These are phyloP conservation scores for Bathynomus jamesi DNA, from an alignment of 1,140 invertebrate genomes.

Conservation along the genomic window DNA sequence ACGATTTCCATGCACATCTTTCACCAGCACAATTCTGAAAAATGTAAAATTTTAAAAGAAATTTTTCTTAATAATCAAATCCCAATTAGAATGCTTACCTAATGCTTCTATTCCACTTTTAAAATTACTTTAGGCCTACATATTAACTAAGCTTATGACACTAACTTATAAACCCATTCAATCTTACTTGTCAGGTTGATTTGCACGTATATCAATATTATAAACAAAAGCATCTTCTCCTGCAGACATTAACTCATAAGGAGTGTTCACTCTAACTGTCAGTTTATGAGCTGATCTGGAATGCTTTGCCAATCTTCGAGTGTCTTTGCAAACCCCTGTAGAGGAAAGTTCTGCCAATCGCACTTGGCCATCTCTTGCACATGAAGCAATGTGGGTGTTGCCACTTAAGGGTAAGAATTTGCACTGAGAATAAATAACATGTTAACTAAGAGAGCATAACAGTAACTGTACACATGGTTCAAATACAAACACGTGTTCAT, in stretches of 20 bases:
- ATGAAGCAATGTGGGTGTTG: conserved; percentile 74
- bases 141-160: too few relatives aligned
- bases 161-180: too few relatives aligned
- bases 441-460: background rate
- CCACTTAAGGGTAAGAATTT: conserved; percentile 60
- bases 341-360: conserved; percentile 50
- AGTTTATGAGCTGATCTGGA: conserved; percentile 68
- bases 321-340: conserved; percentile 48
- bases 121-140: too few relatives aligned
- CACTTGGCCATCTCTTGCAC: conserved; percentile 81
- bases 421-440: conserved; percentile 44
- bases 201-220: conserved; percentile 68
- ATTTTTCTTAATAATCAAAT: too few relatives aligned
- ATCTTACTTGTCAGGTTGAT: conserved; percentile 52
- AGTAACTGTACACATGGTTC: too few relatives aligned
- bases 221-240: conserved; percentile 79
- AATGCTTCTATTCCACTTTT: too few relatives aligned
- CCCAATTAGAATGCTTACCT: too few relatives aligned
- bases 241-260: conserved; percentile 71
- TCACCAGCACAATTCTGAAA: conserved; percentile 29
- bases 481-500: too few relatives aligned
- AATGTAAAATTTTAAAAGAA: background rate
- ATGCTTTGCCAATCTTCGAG: conserved; percentile 61
- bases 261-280: conserved; percentile 59
- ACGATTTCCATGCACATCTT: conserved; percentile 44